Evolutionary conservation across 2,797 vertebrate genomes (phyloP).

Genomic region (Sus cebifrons): DNA sequence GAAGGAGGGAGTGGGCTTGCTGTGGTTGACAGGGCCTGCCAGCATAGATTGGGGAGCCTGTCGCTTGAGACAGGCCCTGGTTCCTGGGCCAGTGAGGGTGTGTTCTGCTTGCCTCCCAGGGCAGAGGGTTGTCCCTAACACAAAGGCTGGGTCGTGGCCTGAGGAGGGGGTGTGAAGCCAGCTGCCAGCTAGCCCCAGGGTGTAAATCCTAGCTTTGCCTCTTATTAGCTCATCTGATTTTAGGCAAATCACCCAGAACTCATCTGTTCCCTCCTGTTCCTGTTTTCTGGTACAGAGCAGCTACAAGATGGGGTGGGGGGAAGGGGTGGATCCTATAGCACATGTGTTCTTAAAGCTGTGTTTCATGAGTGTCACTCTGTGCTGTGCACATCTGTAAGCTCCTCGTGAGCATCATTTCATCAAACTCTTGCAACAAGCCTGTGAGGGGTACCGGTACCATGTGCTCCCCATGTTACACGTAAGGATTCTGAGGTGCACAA

Average conservation of each 20-base stretch:
- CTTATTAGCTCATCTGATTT: neutral
- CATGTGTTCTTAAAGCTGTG: neutral
- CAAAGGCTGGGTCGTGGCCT: neutral
- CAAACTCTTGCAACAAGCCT: neutral
- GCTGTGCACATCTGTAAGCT: neutral
- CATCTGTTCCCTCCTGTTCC: neutral
- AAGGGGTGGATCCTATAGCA: neutral
- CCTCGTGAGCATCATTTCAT: neutral
- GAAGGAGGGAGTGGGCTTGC: neutral
- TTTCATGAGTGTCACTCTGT: neutral
- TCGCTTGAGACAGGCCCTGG: too few relatives aligned
- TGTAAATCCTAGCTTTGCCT: neutral
- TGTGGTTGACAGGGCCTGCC: neutral
- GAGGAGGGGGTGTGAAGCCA: neutral
- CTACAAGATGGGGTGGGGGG: neutral
- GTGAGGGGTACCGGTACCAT: neutral
- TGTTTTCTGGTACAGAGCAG: neutral
- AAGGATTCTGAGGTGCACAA: neutral
- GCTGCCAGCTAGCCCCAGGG: neutral
- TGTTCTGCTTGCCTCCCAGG: neutral
- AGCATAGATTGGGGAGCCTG: neutral
- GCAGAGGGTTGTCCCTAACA: neutral
- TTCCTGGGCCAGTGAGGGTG: neutral
- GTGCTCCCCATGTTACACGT: rapidly evolving
- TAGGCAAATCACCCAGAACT: neutral